Percentiles rank a stretch among this genome's conserved stretches.
Evolutionary conservation across 2,888 invertebrate species (phyloP).

Genomic region (Pammene aurita): DNA sequence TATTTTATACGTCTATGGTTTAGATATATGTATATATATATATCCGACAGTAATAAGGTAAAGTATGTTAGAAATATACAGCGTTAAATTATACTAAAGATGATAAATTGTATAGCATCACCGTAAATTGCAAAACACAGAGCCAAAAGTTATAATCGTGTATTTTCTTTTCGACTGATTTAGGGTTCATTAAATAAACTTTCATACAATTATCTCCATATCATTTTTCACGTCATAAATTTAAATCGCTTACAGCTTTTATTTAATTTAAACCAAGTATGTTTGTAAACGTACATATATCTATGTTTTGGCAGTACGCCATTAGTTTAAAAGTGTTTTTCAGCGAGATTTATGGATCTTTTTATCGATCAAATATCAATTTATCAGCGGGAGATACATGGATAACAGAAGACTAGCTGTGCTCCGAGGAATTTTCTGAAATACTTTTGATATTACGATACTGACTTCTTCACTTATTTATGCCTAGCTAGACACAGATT

Average conservation of each 20-base stretch:
- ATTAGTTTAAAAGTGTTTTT: constrained; percentile 32
- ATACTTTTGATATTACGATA: constrained; percentile 9
- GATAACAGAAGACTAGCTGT: constrained; percentile 19
- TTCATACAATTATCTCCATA: constrained; percentile 27
- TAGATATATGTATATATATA: too few relatives aligned
- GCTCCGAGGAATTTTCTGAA: constrained; percentile 18
- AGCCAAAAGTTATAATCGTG: background rate
- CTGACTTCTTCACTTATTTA: background rate
- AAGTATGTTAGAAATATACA: too few relatives aligned
- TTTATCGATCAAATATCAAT: constrained; percentile 38
- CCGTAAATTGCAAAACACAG: background rate
- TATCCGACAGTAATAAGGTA: too few relatives aligned
- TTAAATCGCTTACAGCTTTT: constrained; percentile 15
- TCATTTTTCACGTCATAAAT: constrained; percentile 15
- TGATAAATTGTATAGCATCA: background rate
- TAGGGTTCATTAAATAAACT: constrained; percentile 20
- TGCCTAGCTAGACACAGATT: too few relatives aligned
- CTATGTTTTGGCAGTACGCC: constrained; percentile 31
- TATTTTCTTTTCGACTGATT: constrained; percentile 6
- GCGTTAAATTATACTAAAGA: too few relatives aligned
- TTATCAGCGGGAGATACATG: constrained; percentile 26
- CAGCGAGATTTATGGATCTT: constrained; percentile 34
- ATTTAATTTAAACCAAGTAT: constrained; percentile 26
- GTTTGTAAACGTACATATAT: constrained; percentile 17
- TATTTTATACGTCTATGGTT: too few relatives aligned